A percentile compares a stretch with the other conserved stretches of the same genome.
These are phyloP conservation scores for Ectemnius cavifrons DNA, from an alignment of 2,888 invertebrate species.

Conservation along the genomic window DNA sequence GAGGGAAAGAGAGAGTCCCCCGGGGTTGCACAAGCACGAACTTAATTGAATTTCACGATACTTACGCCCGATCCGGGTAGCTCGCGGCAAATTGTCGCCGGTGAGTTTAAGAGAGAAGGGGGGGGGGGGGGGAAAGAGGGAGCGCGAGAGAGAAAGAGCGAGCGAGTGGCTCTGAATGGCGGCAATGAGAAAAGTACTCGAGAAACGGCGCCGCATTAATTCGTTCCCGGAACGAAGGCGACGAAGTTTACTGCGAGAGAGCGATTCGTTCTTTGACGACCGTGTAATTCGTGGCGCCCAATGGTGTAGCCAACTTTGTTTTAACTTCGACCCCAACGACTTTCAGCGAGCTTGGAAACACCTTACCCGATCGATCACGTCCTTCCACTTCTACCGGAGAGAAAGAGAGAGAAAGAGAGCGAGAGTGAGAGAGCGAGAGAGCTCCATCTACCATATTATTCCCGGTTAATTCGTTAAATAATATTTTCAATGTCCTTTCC, in stretches of 20 bases:
- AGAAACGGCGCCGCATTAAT: slow-evolving; percentile 54
- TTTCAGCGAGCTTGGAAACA: not conserved
- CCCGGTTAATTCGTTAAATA: not conserved
- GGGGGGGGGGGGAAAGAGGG: no score
- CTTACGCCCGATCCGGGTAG: slow-evolving; percentile 55
- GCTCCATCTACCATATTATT: not conserved
- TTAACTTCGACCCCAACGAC: slow-evolving; percentile 2
- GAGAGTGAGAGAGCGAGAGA: no score
- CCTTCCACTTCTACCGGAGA: not conserved
- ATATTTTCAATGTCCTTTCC: slow-evolving; percentile 3
- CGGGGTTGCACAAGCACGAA: slow-evolving; percentile 50
- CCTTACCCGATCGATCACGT: not conserved
- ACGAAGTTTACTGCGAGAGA: slow-evolving; percentile 26
- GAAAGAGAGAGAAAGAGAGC: no score
- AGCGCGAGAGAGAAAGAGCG: no score
- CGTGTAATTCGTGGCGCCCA: slow-evolving; percentile 9
- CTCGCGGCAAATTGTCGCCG: slow-evolving; percentile 58
- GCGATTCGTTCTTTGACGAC: slow-evolving; percentile 23
- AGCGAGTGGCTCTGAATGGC: slow-evolving; percentile 48
- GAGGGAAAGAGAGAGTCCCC: slow-evolving; percentile 41
- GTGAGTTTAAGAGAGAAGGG: no score
- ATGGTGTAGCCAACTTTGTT: slow-evolving; percentile 2
- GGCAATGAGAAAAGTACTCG: slow-evolving; percentile 52
- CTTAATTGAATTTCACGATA: slow-evolving; percentile 63
- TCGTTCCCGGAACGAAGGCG: slow-evolving; percentile 40